Conservation (phyloP, 2,797 vertebrate genomes). For the Borostomias antarcticus region DNA sequence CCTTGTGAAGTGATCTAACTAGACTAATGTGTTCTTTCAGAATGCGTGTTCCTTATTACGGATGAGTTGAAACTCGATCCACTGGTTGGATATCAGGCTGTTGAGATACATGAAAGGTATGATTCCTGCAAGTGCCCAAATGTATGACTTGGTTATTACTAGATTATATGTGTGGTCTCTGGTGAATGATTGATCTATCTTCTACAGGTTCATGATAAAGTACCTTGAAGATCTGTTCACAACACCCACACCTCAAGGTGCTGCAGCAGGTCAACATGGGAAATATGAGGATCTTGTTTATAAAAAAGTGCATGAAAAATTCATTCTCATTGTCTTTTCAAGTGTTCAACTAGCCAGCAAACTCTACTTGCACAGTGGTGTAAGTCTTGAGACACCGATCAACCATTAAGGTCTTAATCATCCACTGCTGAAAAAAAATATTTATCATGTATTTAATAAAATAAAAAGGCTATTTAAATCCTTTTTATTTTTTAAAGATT, state of each 20-base stretch:
- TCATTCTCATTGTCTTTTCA: conserved; percentile 82
- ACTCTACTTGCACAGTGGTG: conserved; percentile 81
- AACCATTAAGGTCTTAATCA: too few relatives aligned
- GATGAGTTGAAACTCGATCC: conserved; percentile 83
- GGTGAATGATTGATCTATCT: neutral
- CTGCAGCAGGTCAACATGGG: conserved; percentile 12
- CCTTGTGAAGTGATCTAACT: neutral
- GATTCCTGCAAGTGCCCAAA: neutral
- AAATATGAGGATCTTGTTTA: conserved; percentile 67
- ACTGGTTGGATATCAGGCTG: conserved; percentile 82
- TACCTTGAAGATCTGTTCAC: conserved; percentile 72
- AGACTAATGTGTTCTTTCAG: conserved; percentile 61
- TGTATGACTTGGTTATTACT: neutral
- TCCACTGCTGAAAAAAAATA: too few relatives aligned
- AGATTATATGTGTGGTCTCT: neutral
- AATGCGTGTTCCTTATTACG: conserved; percentile 84
- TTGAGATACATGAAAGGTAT: conserved; percentile 92
- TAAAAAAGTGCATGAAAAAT: conserved; percentile 71
- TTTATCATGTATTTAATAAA: neutral
- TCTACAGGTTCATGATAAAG: conserved; percentile 86
- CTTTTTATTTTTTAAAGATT: conserved; percentile 66
- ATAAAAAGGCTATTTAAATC: too few relatives aligned
- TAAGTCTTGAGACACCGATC: conserved; percentile 68
- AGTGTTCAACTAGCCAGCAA: conserved; percentile 95
- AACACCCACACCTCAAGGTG: conserved; percentile 29